Base-by-base conservation (phyloP, 1,140 invertebrate species). In the Schmidtea mediterranea region DNA sequence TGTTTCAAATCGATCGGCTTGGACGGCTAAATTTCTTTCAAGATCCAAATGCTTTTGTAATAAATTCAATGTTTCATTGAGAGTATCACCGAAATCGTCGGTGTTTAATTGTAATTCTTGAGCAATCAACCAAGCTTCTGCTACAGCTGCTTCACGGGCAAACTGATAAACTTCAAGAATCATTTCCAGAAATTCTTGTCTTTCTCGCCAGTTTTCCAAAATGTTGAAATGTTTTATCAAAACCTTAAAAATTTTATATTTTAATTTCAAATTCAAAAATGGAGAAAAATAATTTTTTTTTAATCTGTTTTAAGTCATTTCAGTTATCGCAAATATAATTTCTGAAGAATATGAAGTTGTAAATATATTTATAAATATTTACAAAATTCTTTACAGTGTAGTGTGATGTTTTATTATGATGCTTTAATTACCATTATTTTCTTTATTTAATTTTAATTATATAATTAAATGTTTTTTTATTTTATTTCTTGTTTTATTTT, bases 41-140 rank as follows among this genome's bases (percentile, higher is more conserved):
- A 98, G 98, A 51, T 89, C 87, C 71, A 98, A 90, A 65, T 98
- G 92, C 68, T 95, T 97, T 72, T 97, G 95, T 52, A 98, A 90
- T 38, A 98, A 72, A 65, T 84, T 87, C 68, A 97, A 90, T 41
- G 97, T 89, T 66, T 94, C 87, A 70, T 97, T 89, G 13, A 38
- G 22, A 69, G 70, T 72, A 69, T 77, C 76, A 49, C 87, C 89
- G 54, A 92, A 70, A 71, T 97, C 92, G 57, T 78, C 75, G 54
- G 83, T 94, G 71, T 86, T 76, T 46, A 98, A 74, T 68, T 98
- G 97, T 38, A 90, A 86, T 71, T 98, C 92, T 70, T 97, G 90
- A 49, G 87, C 90, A 48, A 94, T 79, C 49, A 98, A 72, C 90
- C 90, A 98, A 19, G 84, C 81, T 69, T 98, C 92, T 18, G 90